These are phyloP conservation scores for Phalanger gymnotis DNA, from an alignment of 2,797 vertebrate species.

Conservation along the genomic window DNA sequence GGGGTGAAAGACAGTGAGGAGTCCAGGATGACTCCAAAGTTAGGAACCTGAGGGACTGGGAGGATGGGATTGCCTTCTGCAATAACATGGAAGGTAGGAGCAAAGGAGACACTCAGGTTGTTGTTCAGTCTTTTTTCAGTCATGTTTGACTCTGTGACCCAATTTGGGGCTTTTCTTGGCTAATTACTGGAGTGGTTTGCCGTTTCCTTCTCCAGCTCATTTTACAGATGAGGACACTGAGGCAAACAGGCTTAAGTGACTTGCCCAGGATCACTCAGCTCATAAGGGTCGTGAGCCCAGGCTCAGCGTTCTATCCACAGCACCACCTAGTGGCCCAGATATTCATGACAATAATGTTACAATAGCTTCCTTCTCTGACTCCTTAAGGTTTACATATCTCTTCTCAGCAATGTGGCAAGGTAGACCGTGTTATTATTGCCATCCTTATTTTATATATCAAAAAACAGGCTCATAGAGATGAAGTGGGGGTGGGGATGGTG, in stretches of 20 bases:
- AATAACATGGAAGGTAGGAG: background rate
- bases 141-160: background rate
- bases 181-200: background rate
- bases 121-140: background rate
- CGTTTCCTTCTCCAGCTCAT: background rate
- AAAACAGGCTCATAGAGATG: background rate
- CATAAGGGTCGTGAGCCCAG: background rate
- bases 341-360: background rate
- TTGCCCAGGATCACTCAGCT: background rate
- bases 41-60: background rate
- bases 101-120: background rate
- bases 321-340: accelerated
- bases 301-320: accelerated
- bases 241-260: background rate
- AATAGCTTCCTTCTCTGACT: background rate
- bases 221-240: slow-evolving; percentile 15
- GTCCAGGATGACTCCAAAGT: background rate
- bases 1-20: background rate
- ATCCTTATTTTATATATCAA: background rate
- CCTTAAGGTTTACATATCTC: background rate
- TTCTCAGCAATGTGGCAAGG: background rate
- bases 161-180: background rate
- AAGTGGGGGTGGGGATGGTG: background rate
- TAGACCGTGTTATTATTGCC: background rate
- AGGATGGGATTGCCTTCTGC: background rate